These are phyloP conservation scores for Panagrolaimus sp. DNA, from an alignment of 1,140 invertebrate species.

Conservation along the genomic window DNA sequence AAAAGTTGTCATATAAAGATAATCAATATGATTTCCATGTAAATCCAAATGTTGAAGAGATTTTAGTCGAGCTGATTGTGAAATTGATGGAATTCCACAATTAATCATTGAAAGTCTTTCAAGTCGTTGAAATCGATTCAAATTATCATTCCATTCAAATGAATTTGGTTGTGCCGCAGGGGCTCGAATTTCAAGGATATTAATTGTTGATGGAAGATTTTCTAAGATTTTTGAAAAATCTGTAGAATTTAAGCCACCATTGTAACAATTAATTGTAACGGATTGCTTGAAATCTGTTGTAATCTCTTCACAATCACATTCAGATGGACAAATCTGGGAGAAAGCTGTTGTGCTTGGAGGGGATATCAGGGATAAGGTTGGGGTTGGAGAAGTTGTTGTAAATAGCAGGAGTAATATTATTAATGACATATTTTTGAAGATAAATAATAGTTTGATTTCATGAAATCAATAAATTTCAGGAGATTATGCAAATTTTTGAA, in stretches of 20 bases:
- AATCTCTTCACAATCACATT: constrained; percentile 34
- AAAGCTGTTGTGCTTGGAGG: background rate
- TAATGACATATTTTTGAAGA: background rate
- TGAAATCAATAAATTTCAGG: no score
- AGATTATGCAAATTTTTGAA: no score
- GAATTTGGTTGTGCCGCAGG: constrained; percentile 33
- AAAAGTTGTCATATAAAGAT: constrained; percentile 47
- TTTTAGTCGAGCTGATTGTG: constrained; percentile 40
- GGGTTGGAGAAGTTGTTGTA: background rate
- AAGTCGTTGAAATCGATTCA: constrained; percentile 48
- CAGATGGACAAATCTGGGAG: constrained; percentile 20
- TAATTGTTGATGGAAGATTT: constrained; percentile 38
- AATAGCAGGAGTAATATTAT: background rate
- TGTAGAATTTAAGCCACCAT: constrained; percentile 49
- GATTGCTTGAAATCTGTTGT: background rate
- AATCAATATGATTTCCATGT: constrained; percentile 42
- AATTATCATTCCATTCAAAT: constrained; percentile 55
- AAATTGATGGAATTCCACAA: constrained; percentile 49
- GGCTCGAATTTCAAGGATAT: constrained; percentile 43
- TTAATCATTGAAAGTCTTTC: constrained; percentile 39
- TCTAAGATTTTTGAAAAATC: constrained; percentile 48
- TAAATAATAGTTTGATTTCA: background rate
- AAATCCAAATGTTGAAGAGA: constrained; percentile 42
- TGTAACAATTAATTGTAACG: constrained; percentile 35
- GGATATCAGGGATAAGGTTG: background rate